Evolutionary conservation across 2,113 vertebrate species (phyloP), one percentile per base, ranked within the genome.

Genomic region (Protobothrops flavoviridis): DNA sequence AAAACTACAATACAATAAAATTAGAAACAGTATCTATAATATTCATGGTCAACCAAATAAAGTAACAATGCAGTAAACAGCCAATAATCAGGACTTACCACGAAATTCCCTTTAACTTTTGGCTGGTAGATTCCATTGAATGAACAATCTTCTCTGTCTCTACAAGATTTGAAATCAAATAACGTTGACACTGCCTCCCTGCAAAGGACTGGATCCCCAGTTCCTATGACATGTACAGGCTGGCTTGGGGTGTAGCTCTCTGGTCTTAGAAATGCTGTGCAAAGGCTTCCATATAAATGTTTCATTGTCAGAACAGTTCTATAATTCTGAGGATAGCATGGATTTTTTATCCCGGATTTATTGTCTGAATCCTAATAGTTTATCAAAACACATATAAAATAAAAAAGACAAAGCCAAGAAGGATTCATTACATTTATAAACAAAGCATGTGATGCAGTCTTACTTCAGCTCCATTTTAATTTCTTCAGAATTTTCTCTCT

Each of bases 111-210:
- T 89, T 96, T 97, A 85, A 98, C 96, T 10, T 98, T 97, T 48
- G 99, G 98, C 96, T 99, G 99, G 95, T 98, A 97, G 17, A 98
- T 96, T 20, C 98, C 98, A 61, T 98, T 93, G 93, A 99, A 99
- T 4, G 98, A 98, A 92, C 99, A 99, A 55, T 97, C 95, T 6
- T 97, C 94, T 53, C 86, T 91, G 45, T 96, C 96, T 7, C 74
- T 95, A 93, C 99, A 99, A 33, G 96, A 96, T 7, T 91, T 95
- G 94, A 98, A 98, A 96, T 99, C 97, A 95, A 99, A 99, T 61
- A 99, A 94, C 13, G 94, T 97, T 43, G 96, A 98, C 94, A 99
- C 98, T 20, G 97, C 92, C 29, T 96, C 91, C 91, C 96, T 93
- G 91, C 99, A 99, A 90, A 95, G 93, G 0, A 59, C 94, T 5